Conservation (phyloP, 2,113 vertebrate genomes). For the Perccottus glenii region DNA sequence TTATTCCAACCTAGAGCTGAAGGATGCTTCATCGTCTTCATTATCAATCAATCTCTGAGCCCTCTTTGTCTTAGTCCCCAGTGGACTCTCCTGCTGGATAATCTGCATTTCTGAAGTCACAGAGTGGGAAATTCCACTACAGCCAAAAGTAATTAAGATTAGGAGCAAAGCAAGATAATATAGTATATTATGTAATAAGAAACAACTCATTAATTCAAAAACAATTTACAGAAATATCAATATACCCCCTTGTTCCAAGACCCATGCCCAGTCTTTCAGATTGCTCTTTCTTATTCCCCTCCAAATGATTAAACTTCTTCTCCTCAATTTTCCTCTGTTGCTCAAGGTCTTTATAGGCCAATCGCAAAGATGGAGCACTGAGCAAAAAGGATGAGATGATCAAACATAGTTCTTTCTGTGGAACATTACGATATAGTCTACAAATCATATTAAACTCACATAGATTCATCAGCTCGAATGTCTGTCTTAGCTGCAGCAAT, state of each 20-base stretch:
- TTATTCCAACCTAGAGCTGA: slow-evolving; percentile 73
- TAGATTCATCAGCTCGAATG: slow-evolving; percentile 73
- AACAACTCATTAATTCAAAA: background rate
- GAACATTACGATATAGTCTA: background rate
- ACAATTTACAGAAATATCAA: background rate
- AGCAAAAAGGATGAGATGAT: background rate
- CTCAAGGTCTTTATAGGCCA: slow-evolving; percentile 90
- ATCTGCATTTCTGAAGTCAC: slow-evolving; percentile 92
- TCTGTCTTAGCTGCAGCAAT: slow-evolving; percentile 51
- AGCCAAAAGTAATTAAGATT: background rate
- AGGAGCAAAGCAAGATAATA: background rate
- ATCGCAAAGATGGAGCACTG: slow-evolving; percentile 84
- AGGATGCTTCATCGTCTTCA: slow-evolving; percentile 76
- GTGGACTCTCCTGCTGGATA: slow-evolving; percentile 90
- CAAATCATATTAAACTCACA: slow-evolving; percentile 73
- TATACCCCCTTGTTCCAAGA: slow-evolving; percentile 77
- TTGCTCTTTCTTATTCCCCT: slow-evolving; percentile 85
- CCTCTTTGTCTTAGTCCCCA: slow-evolving; percentile 60
- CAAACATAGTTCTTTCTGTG: background rate
- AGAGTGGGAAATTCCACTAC: slow-evolving; percentile 93
- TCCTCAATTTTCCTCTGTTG: slow-evolving; percentile 85
- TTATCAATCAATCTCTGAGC: slow-evolving; percentile 81
- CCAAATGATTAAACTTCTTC: slow-evolving; percentile 75
- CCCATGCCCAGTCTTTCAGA: slow-evolving; percentile 94
- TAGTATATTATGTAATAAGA: no score